Evolutionary conservation across 2,797 vertebrate genomes (phyloP), one percentile per base, ranked within the genome.

Genomic region (Aldrovandia affinis): DNA sequence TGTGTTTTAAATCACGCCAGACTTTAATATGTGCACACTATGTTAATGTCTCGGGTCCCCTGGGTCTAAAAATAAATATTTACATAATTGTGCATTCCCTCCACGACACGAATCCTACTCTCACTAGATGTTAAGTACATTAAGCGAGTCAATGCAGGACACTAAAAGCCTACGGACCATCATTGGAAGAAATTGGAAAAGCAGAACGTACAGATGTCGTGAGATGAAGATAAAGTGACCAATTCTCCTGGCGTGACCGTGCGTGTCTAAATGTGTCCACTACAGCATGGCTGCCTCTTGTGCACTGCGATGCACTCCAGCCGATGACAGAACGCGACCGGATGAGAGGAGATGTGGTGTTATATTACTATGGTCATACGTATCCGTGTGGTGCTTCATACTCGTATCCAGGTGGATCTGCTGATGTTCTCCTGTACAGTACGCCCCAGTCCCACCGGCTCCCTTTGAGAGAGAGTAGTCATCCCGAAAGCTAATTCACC

Each of bases 1-100:
- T 30, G 81, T 81, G 85, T 83, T 82, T 50, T 79, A 70, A 75
- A 85, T 78, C 81, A n/a, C 22, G 44, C 59, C 84, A 42, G 75
- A 75, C 81, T 33, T 70, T 68, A 63, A 68, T 70, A 54, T 47
- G n/a, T 36, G 50, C 47, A 25, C 30, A 42, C 55, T 68, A 18
- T 65, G 81, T 78, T 85, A 80, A 86, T 42, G 54, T 63, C 42
- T 42, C 54, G 42, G 50, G 50, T 36, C 50, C 33, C 50, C n/a
- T 20, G 78, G 28, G 52, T 33, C 63, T 65, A 65, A 68, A 28
- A 65, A 84, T 55, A 83, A 83, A 78, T 44, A 28, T 80, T 84
- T 55, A 78, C 83, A 70, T 80, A 83, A 68, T 54, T 57, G 78
- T 22, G 14, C 28, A 73, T 39, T 63, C 55, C 52, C 52, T 70